Evolutionary conservation across 2,113 vertebrate species (phyloP), one percentile per base, ranked within the genome.

Genomic region (Pyrgilauda ruficollis): DNA sequence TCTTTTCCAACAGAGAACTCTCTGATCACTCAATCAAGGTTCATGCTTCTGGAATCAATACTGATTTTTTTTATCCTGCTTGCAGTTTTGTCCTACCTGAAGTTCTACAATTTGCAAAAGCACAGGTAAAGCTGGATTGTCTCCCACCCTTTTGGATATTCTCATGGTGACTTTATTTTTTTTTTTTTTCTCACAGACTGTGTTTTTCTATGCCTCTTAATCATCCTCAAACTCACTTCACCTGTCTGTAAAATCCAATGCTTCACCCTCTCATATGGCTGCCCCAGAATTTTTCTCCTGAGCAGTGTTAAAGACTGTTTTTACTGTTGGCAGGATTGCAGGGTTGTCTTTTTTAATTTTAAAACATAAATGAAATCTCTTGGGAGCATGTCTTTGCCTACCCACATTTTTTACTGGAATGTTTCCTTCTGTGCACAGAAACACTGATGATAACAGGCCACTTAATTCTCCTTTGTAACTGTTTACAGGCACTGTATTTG

Each of bases 31-130:
- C 99, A 99, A 93, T 98, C 99, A 5, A 98, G 99, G 17, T 98
- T 99, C 95, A 99, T 99, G 98, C 97, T 99, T 1, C 95, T 99
- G 98, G 99, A 99, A 84, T 98, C 99, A 1, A 80, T 99, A 39
- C 77, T 99, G 55, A 99, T 99, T 83, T 99, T 99, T 96, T 99
- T 99, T 80, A 97, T 98, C 61, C 97, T 99, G 6, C 59, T 99
- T 95, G 98, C 99, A 9, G 97, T 99, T 93, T 79, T 99, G 81
- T 99, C 98, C 55, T 99, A 99, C 91, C 96, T 99, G 89, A 98
- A 98, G 73, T 99, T 99, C 97, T 96, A 97, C 97, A 98, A 98
- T 75, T 75, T 95, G 17, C 97, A 98, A 13, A 89, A 69, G 82
- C 88, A 72, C 86, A 98, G 99, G 99, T 99, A 94, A 80, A 96